These are phyloP conservation scores for Pteropus alecto DNA, from an alignment of 2,113 vertebrate species.

Conservation along the genomic window DNA sequence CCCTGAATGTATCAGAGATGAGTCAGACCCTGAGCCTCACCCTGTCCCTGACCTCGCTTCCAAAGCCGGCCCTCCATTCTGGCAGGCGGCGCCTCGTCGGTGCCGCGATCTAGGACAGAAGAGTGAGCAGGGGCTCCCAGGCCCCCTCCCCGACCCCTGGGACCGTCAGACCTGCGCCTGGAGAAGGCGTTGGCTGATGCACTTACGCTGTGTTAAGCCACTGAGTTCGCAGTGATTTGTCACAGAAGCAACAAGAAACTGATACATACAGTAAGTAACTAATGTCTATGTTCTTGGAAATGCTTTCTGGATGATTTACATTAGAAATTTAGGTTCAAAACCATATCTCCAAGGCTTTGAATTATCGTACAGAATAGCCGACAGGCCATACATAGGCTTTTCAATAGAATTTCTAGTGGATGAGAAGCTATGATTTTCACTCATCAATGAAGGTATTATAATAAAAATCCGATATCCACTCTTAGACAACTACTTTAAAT, in stretches of 20 bases:
- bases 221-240: neutral
- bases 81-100: accelerated
- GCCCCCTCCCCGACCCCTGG: too few relatives aligned
- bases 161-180: neutral
- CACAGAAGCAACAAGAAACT: neutral
- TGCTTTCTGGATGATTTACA: neutral
- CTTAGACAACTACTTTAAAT: neutral
- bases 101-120: accelerated
- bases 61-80: neutral
- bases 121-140: neutral
- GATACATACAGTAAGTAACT: neutral
- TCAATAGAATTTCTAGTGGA: neutral
- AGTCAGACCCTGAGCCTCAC: neutral
- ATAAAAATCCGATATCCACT: neutral
- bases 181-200: too few relatives aligned
- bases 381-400: too few relatives aligned
- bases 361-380: neutral
- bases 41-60: too few relatives aligned
- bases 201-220: neutral
- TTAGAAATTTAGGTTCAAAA: neutral
- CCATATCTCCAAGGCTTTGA: neutral
- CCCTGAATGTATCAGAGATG: accelerated
- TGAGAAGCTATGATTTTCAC: neutral
- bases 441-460: neutral
- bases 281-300: neutral